These are phyloP conservation scores for Philaenus spumarius DNA, from an alignment of 1,140 invertebrate species.

Conservation along the genomic window DNA sequence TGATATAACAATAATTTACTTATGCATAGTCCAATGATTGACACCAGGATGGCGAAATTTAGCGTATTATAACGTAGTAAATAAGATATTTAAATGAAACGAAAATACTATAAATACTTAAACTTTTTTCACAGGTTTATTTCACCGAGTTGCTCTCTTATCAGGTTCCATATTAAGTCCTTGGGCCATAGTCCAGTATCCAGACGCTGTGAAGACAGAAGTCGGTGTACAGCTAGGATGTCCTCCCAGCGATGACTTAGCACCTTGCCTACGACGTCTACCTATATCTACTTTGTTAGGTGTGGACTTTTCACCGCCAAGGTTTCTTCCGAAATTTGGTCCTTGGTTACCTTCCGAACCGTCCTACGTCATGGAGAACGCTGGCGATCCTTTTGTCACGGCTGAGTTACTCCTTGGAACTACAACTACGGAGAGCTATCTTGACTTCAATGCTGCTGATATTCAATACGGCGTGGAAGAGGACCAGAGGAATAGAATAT, in stretches of 20 bases:
- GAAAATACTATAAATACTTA: too few relatives aligned
- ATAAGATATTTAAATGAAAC: too few relatives aligned
- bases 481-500: slow-evolving; percentile 28
- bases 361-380: slow-evolving; percentile 54
- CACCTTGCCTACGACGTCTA: not conserved
- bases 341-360: slow-evolving; percentile 53
- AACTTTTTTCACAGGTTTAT: slow-evolving; percentile 53
- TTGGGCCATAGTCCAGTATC: slow-evolving; percentile 70
- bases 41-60: too few relatives aligned
- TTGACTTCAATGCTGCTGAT: slow-evolving; percentile 66
- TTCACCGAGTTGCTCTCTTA: slow-evolving; percentile 73
- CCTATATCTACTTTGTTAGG: slow-evolving; percentile 40
- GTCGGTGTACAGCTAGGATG: slow-evolving; percentile 66
- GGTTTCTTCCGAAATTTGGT: slow-evolving; percentile 48
- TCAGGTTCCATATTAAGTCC: slow-evolving; percentile 82
- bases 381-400: slow-evolving; percentile 60
- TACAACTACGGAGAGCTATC: slow-evolving; percentile 65
- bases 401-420: slow-evolving; percentile 61
- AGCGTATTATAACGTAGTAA: too few relatives aligned
- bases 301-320: not conserved
- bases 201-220: slow-evolving; percentile 58
- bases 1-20: too few relatives aligned
- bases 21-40: too few relatives aligned
- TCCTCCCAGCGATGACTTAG: not conserved
- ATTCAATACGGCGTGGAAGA: slow-evolving; percentile 68